Base-by-base conservation (phyloP, 2,113 vertebrate species). In the Podarcis raffonei region DNA sequence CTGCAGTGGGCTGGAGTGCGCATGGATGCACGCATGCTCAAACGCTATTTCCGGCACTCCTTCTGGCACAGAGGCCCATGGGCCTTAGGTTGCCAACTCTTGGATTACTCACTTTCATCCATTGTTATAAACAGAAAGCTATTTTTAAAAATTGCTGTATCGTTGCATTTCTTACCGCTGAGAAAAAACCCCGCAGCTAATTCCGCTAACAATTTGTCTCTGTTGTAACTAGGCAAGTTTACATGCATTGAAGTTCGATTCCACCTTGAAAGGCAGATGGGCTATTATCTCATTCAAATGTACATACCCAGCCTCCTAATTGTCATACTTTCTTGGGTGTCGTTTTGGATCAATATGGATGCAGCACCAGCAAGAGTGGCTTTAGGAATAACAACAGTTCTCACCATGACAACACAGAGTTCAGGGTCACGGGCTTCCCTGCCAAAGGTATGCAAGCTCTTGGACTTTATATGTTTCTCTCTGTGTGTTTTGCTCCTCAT, bases 251-350 rank as follows among this genome's bases (percentile, higher is more conserved):
- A 99, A 97, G 99, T 99, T 39, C 96, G 98, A 57, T 99, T 99
- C 94, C 98, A 99, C 94, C 97, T 99, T 80, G 99, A 99, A 94
- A 97, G 99, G 48, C 99, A 99, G 94, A 99, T 99, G 99, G 99
- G 99, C 48, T 99, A 99, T 95, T 99, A 99, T 94, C 97, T 99
- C 92, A 99, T 99, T 96, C 99, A 99, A 97, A 99, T 98, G 98
- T 98, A 98, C 93, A 98, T 98, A 59, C 98, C 98, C 0, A 98
- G 98, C 83, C 97, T 98, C 62, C 93, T 98, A 92, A 98, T 98
- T 0, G 98, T 98, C 86, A 98, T 99, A 84, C 97, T 99, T 0
- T 99, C 98, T 84, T 99, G 99, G 99, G 99, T 99, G 53, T 99
- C 99, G 0, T 98, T 98, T 95, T 98, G 98, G 98, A 98, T 98